Percentiles rank a stretch among this genome's conserved stretches.
phyloP scores from a whole-genome alignment of 1,140 invertebrate genomes.

The Macrobrachium nipponense region DNA sequence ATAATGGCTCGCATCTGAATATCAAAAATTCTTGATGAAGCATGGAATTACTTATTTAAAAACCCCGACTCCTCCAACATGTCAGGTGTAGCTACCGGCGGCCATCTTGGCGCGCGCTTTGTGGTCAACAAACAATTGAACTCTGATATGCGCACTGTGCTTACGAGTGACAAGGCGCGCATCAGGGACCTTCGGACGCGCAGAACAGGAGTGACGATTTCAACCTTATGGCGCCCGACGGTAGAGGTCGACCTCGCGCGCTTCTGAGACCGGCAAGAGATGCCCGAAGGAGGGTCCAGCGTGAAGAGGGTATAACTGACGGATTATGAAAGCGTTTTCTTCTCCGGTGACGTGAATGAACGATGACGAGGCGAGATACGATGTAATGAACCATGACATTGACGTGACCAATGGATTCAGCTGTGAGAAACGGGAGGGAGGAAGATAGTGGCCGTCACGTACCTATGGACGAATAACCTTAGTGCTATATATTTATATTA shows the following conservation, averaged over 20 bases:
- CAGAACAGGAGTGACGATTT: background rate
- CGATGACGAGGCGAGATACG: conserved; percentile 29
- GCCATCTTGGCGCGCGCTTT: conserved; percentile 52
- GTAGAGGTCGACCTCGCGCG: background rate
- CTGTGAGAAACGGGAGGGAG: conserved; percentile 11
- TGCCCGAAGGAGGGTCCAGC: background rate
- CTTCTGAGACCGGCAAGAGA: background rate
- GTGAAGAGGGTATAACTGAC: conserved; percentile 57
- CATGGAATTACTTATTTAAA: too few species aligned
- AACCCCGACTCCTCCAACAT: background rate
- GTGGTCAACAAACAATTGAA: conserved; percentile 60
- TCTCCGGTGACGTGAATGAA: conserved; percentile 50
- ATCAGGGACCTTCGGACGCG: background rate
- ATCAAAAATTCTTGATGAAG: too few species aligned
- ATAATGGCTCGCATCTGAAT: too few species aligned
- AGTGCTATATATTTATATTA: too few species aligned
- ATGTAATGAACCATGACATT: conserved; percentile 57
- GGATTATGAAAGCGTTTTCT: conserved; percentile 57
- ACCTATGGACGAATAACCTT: background rate
- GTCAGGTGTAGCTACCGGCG: conserved; percentile 28
- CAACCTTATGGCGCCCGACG: background rate
- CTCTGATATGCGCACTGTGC: conserved; percentile 57
- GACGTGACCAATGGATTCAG: conserved; percentile 52
- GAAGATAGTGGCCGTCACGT: background rate
- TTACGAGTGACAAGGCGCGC: conserved; percentile 22